Base-by-base conservation (phyloP, 2,797 vertebrate species). In the Lutjanus campechanus region DNA sequence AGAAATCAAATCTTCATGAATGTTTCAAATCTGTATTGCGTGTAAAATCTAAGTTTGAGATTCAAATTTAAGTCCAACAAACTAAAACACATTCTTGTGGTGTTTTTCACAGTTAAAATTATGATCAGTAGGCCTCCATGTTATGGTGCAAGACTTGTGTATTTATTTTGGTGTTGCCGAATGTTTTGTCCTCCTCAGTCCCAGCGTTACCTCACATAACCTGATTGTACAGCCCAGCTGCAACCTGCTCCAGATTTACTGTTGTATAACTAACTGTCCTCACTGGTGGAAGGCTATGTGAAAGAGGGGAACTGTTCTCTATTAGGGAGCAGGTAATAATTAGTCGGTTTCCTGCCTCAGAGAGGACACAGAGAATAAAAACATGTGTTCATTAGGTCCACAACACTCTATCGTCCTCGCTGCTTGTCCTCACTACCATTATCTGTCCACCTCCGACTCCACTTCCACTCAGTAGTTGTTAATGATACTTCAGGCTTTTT, bases 301-400 rank as follows among this genome's bases (percentile, higher is more conserved):
- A 20, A 11, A 56, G 44, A 69, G 43, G 46, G 41, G 44, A 11
- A 20, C 22, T 54, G 47, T 17, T 53, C 12, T 58, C 36, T 55
- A 13, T 56, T 72, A 58, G 82, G 62, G 61, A 80, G 46, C 10
- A 68, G 58, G 46, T 76, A 73, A 71, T 86, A 83, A 89, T 85
- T 76, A 85, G 54, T 85, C 71, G 47, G 46, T 67, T 55, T 67
- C 54, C 65, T 64, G 75, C 65, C 16, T 51, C 50, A 20, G 49
- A 83, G 64, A 61, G 69, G 56, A 69, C 63, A 76, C 22, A 68
- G 25, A 2, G 11, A 59, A 73, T 56, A 6, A 63, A 77, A 79
- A 64, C 47, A 43, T 44, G 65, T 65, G 20, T 76, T 83, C n/a
- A 83, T 75, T 71, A 63, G 60, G 53, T 81, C 47, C 60, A 41